Evolutionary conservation across 1,140 invertebrate species (phyloP).

Genomic region (Brachionus calyciflorus): DNA sequence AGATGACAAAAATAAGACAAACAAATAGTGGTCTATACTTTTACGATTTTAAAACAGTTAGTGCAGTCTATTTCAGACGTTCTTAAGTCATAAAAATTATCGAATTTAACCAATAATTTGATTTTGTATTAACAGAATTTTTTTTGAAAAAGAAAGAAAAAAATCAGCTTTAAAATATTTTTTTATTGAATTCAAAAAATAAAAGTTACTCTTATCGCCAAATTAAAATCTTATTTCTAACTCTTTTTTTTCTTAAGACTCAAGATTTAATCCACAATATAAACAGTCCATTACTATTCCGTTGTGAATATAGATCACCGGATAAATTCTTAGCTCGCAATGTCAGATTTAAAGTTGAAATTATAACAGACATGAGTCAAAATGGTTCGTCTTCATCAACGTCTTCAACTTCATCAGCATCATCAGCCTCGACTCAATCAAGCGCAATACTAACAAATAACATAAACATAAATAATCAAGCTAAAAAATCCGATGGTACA

Average conservation of each 20-base stretch:
- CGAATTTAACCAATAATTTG: too few relatives aligned
- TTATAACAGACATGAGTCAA: constrained; percentile 58
- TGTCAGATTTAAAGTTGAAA: constrained; percentile 84
- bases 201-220: too few relatives aligned
- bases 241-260: constrained; percentile 68
- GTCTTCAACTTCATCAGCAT: not conserved
- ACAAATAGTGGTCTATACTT: too few relatives aligned
- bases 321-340: constrained; percentile 94
- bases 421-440: constrained; percentile 12
- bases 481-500: not conserved
- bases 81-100: too few relatives aligned
- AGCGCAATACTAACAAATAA: constrained; percentile 24
- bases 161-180: too few relatives aligned
- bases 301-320: constrained; percentile 87
- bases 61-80: too few relatives aligned
- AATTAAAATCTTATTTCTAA: constrained; percentile 52
- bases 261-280: constrained; percentile 96
- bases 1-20: too few relatives aligned
- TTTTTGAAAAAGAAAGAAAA: too few relatives aligned
- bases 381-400: constrained; percentile 15
- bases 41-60: too few relatives aligned
- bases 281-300: constrained; percentile 93
- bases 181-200: too few relatives aligned
- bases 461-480: constrained; percentile 37
- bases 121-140: too few relatives aligned